phyloP scores from a whole-genome alignment of 2,888 invertebrate genomes.

The Odontothrips loti region DNA sequence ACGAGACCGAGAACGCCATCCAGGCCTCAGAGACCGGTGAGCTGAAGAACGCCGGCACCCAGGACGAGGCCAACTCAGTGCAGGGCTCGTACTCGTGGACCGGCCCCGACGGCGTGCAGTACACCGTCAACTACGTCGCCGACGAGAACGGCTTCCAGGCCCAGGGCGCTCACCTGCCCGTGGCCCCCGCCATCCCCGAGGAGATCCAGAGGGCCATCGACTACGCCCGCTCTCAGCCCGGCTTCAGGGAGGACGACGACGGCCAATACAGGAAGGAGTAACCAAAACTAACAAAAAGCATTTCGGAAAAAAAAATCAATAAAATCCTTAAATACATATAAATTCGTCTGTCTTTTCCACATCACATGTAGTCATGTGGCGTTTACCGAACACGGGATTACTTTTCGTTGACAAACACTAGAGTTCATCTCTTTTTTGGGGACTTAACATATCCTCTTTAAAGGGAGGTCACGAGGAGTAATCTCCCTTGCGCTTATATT shows the following conservation, averaged over 20 bases:
- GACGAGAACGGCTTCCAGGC: slow-evolving; percentile 74
- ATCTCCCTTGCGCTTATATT: too few species aligned
- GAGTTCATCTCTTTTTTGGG: too few species aligned
- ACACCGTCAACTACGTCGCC: slow-evolving; percentile 37
- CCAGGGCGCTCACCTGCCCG: slow-evolving; percentile 70
- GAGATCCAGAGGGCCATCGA: slow-evolving; percentile 50
- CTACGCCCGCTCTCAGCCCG: slow-evolving; percentile 27
- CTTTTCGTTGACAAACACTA: too few species aligned
- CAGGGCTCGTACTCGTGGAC: slow-evolving; percentile 37
- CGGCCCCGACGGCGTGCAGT: slow-evolving; percentile 35
- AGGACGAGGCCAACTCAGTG: slow-evolving; percentile 34
- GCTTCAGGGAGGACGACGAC: slow-evolving; percentile 17
- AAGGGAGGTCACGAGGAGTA: too few species aligned
- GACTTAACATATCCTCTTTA: too few species aligned
- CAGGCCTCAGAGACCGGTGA: slow-evolving; percentile 49
- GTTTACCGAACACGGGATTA: neutral
- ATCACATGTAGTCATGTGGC: neutral
- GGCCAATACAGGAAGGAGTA: slow-evolving; percentile 1
- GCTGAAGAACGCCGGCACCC: slow-evolving; percentile 40
- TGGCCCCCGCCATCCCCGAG: slow-evolving; percentile 70
- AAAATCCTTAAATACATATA: neutral
- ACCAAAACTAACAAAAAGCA: neutral
- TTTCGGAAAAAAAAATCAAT: neutral
- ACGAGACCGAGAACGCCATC: slow-evolving; percentile 55
- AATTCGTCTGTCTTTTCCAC: neutral